phyloP scores from a whole-genome alignment of 2,888 invertebrate genomes.

The Limnephilus marmoratus region DNA sequence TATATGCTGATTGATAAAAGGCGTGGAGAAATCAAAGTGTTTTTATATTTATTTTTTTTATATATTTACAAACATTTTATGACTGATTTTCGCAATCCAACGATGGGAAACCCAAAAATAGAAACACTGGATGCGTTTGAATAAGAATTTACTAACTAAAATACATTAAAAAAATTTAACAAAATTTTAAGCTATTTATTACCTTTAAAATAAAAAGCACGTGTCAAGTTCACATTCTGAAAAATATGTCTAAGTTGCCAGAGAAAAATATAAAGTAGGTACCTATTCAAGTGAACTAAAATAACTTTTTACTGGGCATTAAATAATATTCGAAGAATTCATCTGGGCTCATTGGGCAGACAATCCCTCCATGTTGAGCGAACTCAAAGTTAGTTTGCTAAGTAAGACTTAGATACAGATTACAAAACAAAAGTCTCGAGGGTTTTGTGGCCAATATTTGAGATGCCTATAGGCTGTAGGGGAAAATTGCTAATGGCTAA shows the following conservation, averaged over 20 bases:
- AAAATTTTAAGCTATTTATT: background rate
- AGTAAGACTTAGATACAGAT: slow-evolving; percentile 53
- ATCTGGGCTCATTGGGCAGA: slow-evolving; percentile 32
- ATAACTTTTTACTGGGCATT: background rate
- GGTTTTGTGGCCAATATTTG: slow-evolving; percentile 49
- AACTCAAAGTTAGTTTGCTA: slow-evolving; percentile 53
- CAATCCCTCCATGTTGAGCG: slow-evolving; percentile 26
- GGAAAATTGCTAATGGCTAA: slow-evolving; percentile 18
- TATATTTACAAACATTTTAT: background rate
- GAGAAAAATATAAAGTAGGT: background rate
- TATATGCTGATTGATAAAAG: too few relatives aligned
- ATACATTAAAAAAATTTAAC: background rate
- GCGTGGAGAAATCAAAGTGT: background rate
- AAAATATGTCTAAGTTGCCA: background rate
- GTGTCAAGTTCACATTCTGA: background rate
- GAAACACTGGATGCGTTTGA: background rate
- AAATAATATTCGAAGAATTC: slow-evolving; percentile 5
- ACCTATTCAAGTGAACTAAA: background rate
- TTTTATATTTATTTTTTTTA: background rate
- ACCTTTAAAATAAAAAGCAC: background rate
- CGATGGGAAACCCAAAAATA: background rate
- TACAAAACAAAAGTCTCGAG: slow-evolving; percentile 49
- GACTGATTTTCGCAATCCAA: background rate
- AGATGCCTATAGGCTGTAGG: background rate
- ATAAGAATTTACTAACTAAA: background rate